phyloP scores from a whole-genome alignment of 2,797 vertebrate genomes.

The Pyrrhura leucotis region DNA sequence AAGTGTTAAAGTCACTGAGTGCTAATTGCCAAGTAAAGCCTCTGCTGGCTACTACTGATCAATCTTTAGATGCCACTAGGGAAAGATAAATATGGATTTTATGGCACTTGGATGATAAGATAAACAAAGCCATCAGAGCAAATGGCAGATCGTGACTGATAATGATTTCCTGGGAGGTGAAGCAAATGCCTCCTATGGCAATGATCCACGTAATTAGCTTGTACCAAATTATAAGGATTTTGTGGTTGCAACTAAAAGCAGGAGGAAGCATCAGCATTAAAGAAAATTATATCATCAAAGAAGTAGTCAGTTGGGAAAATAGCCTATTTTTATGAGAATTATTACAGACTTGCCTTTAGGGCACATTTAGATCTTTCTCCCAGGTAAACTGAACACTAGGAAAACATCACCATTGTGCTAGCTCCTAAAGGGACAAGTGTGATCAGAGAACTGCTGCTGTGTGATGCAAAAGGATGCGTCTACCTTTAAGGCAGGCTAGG shows the following conservation, averaged over 20 bases:
- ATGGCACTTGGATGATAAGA: not conserved
- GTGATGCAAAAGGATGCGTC: not conserved
- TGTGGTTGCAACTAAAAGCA: not conserved
- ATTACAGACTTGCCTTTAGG: not conserved
- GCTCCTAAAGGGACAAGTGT: not conserved
- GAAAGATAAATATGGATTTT: not conserved
- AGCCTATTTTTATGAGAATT: not conserved
- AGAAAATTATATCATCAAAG: not conserved
- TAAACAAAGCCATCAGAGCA: constrained; percentile 18
- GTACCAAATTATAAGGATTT: not conserved
- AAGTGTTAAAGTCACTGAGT: not conserved
- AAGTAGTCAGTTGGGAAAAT: not conserved
- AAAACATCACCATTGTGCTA: not conserved
- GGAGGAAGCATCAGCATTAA: not conserved
- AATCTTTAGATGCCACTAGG: not conserved
- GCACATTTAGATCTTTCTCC: not conserved
- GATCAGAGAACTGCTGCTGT: not conserved
- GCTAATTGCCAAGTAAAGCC: not conserved
- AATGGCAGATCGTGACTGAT: constrained; percentile 1
- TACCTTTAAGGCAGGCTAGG: not conserved
- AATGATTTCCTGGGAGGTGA: constrained; percentile 35
- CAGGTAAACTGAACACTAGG: not conserved
- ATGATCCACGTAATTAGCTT: not conserved
- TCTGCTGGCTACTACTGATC: not conserved
- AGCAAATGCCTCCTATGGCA: constrained; percentile 2